Base-by-base conservation (phyloP, 2,888 invertebrate species). In the Timandra comae region DNA sequence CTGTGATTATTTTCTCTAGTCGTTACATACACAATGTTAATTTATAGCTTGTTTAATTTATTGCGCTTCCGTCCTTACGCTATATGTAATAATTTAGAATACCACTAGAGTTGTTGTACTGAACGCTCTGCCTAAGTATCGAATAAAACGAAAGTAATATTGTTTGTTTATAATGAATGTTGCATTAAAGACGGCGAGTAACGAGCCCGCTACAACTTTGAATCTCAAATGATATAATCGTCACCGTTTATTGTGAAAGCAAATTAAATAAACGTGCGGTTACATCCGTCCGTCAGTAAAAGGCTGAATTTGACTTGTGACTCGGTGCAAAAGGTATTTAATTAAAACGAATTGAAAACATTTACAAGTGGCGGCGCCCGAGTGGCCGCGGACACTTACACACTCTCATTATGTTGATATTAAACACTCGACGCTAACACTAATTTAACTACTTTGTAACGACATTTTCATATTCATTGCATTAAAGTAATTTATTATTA, bases 241-340 rank as follows among this genome's bases (percentile, higher is more conserved):
- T 30, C 27, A 35, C 30, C 43, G 34, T 44, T 52, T 44, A 46
- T 43, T 50, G 28, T 51, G n/a, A 43, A 49, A 48, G 35, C 34
- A 43, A 56, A 52, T 48, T 48, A 35, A 52, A 47, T 47, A 44
- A 61, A 56, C 52, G 49, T 52, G 57, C 65, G 62, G 63, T 56
- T 46, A 53, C 50, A 59, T 69, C 68, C 72, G 72, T 75, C 73
- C 69, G 56, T 50, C 59, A 55, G 54, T 45, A 46, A 53, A 67
- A 69, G 63, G 62, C 63, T 66, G 62, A 65, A 53, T 46, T 52
- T 36, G 41, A 37, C 40, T 52, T 44, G 40, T 37, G 48, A 35
- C 41, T 37, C 39, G 43, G 41, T 49, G 41, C 40, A 48, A 55
- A 52, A 41, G 33, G 16, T 16, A 47, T 52, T 56, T 53, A 54